These are phyloP conservation scores for Ascaphus truei DNA, from an alignment of 2,113 vertebrate species.

Conservation along the genomic window DNA sequence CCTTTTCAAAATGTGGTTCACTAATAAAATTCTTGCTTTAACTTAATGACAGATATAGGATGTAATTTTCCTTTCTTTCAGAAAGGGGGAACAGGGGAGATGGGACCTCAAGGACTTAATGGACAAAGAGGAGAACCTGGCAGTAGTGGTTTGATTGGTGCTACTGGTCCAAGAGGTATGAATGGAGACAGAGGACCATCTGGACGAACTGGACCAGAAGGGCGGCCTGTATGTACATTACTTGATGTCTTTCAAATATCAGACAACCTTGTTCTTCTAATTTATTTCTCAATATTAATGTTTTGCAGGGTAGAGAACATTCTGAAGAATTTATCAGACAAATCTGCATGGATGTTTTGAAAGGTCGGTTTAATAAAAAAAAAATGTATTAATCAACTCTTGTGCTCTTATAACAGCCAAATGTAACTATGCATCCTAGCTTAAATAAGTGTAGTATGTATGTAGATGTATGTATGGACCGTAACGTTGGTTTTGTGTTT, in stretches of 20 bases:
- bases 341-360: conserved; percentile 86
- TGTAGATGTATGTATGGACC: too few relatives aligned
- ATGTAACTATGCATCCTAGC: too few relatives aligned
- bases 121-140: conserved; percentile 83
- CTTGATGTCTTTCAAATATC: neutral
- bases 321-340: conserved; percentile 88
- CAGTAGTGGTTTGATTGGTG: conserved; percentile 68
- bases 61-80: too few relatives aligned
- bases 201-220: conserved; percentile 79
- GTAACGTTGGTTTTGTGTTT: too few relatives aligned
- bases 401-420: neutral
- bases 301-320: conserved; percentile 71
- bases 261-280: too few relatives aligned
- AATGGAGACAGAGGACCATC: conserved; percentile 69
- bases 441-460: too few relatives aligned
- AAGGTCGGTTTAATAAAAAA: conserved; percentile 69
- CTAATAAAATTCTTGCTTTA: too few relatives aligned
- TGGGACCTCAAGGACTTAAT: conserved; percentile 68
- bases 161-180: conserved; percentile 68
- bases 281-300: too few relatives aligned
- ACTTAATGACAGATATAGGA: too few relatives aligned
- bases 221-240: conserved; percentile 75
- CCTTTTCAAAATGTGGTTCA: too few relatives aligned
- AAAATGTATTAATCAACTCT: neutral
- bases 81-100: conserved; percentile 87